Base-by-base conservation (phyloP, 2,113 vertebrate genomes). In the Rhinolophus sinicus region DNA sequence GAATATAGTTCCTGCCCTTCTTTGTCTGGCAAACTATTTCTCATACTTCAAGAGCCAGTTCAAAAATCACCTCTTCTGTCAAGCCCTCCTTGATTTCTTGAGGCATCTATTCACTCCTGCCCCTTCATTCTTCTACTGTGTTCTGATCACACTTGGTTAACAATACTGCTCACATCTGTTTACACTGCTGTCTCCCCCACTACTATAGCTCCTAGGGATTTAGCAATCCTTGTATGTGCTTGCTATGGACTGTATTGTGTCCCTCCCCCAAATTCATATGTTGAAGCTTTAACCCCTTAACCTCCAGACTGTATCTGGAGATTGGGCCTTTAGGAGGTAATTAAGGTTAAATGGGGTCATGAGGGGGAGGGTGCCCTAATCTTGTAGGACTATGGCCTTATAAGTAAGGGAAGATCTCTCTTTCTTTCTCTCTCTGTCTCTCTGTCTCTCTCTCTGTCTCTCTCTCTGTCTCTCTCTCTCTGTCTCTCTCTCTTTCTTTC, bases 11-110 rank as follows among this genome's bases (percentile, higher is more conserved):
- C 30, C 33, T 92, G 50, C 28, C 54, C 11, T 89, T 93, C 70
- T 94, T n/a, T 95, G 18, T 19, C 73, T 84, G 30, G 50, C 7
- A 96, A 86, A 47, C 52, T 82, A 52, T 13, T 95, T 87, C 38
- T 84, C 28, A 60, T 67, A 12, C 65, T 58, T 88, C 58, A 80
- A 88, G 14, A 78, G 24, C 44, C 44, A 64, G 65, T 26, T 76
- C 33, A 86, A 69, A 87, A 84, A 21, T 35, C 19, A 93, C 26
- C 52, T 95, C 11, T 60, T 87, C 52, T 93, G n/a, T 70, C 56
- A 73, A 89, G 56, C 14, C 35, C 62, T 77, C 35, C 93, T 96
- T 93, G 58, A 58, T 78, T 87, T 81, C 62, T 87, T 38, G 16
- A 77, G 38, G 21, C n/a, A 86, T 72, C 70, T 72, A 24, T 72